Base-by-base conservation (phyloP, 2,797 vertebrate species). In the Agapornis canus region DNA sequence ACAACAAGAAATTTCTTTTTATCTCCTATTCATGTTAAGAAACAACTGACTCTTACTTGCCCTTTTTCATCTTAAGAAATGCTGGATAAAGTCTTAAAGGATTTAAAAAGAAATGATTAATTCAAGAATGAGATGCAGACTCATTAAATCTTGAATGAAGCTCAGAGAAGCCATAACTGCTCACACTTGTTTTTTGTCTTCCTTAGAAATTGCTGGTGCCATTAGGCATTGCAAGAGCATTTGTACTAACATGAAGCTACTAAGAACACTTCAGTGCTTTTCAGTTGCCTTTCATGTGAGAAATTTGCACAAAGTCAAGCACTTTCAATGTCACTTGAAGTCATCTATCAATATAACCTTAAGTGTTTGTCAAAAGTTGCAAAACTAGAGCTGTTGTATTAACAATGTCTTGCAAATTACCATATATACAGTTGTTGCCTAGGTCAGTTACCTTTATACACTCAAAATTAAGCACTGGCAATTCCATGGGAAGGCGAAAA, bases 401-500 rank as follows among this genome's bases (percentile, higher is more conserved):
- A 57, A n/a, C 54, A 71, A 19, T 6, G 21, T 31, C 27, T 47
- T 35, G 47, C 26, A 35, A 31, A 71, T 11, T 5, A 39, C 43
- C 2, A 1, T 12, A 42, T 25, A 23, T 8, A 15, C 5, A 13
- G 6, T 4, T 51, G 26, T 31, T 37, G 31, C 31, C 71, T 22
- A 13, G 4, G 4, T 13, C 66, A 69, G 9, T 29, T 83, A 56
- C 40, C 18, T 91, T 75, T 19, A 43, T 40, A 31, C 11, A 23
- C 31, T 63, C 66, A 29, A 65, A 75, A 86, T 21, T 26, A 71
- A 94, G 32, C 47, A 64, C 32, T 23, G 10, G 49, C 37, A 35
- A 51, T 65, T 92, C 21, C 31, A 15, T 5, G 11, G 68, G 35
- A 82, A 95, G 49, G 20, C 70, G 54, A 61, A 81, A 76, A 83